A percentile compares a stretch with the other conserved stretches of the same genome.
Evolutionary conservation across 2,888 invertebrate genomes (phyloP).

Genomic region (Homarus gammarus): DNA sequence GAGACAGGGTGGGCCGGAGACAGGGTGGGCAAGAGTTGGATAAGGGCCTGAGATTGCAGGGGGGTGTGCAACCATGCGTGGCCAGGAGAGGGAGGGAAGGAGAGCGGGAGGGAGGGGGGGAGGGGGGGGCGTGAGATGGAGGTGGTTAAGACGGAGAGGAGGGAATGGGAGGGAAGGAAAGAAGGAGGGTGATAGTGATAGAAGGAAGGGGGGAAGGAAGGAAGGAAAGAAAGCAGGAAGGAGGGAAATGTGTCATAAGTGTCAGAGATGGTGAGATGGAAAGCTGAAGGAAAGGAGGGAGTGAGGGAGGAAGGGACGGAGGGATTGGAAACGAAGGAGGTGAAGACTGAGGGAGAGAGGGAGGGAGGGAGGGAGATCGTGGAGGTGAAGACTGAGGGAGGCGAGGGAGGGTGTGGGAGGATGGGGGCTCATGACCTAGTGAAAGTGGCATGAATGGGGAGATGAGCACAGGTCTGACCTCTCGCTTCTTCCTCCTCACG

Average conservation of each 20-base stretch:
- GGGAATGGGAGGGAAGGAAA: background rate
- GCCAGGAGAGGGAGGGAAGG: background rate
- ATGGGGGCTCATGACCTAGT: slow-evolving; percentile 55
- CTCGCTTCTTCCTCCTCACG: slow-evolving; percentile 24
- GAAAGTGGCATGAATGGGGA: slow-evolving; percentile 63
- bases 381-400: no score
- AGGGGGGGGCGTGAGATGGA: background rate
- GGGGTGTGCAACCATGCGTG: background rate
- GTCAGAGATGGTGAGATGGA: background rate
- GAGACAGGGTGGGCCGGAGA: background rate
- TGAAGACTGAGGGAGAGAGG: background rate
- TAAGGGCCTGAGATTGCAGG: background rate
- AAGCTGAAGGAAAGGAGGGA: background rate
- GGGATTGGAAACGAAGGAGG: background rate
- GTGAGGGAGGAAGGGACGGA: background rate
- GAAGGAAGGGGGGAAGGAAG: background rate
- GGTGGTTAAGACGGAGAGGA: no score
- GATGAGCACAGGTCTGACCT: slow-evolving; percentile 30
- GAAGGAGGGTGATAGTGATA: background rate
- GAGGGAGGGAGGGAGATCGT: slow-evolving; percentile 26
- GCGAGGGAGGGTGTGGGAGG: slow-evolving; percentile 12
- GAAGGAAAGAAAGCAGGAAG: background rate
- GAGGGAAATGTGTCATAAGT: background rate
- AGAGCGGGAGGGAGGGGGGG: background rate
- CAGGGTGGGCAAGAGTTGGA: background rate